phyloP scores from a whole-genome alignment of 2,888 invertebrate species.

The Dugesia japonica region DNA sequence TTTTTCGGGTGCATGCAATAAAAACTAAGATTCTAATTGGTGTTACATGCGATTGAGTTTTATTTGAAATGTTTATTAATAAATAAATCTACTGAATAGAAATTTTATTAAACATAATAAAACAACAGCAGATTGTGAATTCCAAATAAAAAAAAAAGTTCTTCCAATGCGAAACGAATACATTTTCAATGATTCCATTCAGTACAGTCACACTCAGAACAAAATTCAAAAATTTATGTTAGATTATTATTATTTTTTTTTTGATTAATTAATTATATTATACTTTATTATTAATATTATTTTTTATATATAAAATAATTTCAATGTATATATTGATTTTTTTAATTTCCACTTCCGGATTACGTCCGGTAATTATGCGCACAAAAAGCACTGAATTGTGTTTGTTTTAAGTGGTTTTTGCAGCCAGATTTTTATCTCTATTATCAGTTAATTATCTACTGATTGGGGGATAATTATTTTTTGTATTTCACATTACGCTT shows the following conservation, averaged over 20 bases:
- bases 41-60: neutral
- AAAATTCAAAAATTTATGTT: neutral
- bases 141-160: too few relatives aligned
- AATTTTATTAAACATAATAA: too few relatives aligned
- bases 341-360: conserved; percentile 15
- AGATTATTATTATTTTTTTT: neutral
- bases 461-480: conserved; percentile 20
- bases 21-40: neutral
- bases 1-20: neutral
- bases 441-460: conserved; percentile 10
- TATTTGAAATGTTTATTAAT: too few relatives aligned
- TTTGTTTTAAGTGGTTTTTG: conserved; percentile 14
- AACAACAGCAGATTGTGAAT: too few relatives aligned
- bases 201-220: neutral
- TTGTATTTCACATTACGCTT: neutral
- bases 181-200: neutral
- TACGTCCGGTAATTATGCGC: conserved; percentile 20
- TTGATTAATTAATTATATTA: neutral
- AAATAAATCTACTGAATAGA: too few relatives aligned
- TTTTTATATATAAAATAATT: neutral
- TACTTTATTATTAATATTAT: neutral
- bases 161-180: too few relatives aligned
- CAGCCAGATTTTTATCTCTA: conserved; percentile 20
- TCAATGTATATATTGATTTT: neutral
- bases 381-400: conserved; percentile 20